Base-by-base conservation (phyloP, 2,113 vertebrate species). In the Grantiella picta region DNA sequence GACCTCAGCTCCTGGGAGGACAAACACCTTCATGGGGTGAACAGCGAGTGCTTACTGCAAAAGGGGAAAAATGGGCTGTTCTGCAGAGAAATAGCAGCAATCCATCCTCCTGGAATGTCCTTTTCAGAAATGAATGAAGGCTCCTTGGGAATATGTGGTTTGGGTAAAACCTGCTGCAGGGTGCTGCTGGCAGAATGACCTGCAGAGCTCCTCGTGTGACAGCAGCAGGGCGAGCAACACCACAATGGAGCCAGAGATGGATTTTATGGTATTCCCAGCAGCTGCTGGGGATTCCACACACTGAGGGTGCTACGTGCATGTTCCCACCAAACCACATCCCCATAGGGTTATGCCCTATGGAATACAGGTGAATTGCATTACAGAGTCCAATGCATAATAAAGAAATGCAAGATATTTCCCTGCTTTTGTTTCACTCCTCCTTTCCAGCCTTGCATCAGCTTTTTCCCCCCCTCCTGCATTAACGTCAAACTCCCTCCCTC, bases 281-380 rank as follows among this genome's bases (percentile, higher is more conserved):
- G 2, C 71, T 3, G 13, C 52, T 21, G 35, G 52, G 54, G 25
- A 49, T 66, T 22, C 24, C 79, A 61, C 28, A 35, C 2, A 0
- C 56, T 6, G 33, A 81, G 22, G 56, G 36, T 44, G 56, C 45
- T 72, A 15, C 0, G 0, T 21, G 40, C 42, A 15, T 0, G 0
- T 5, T 53, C 73, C 47, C 65, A 59, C 42, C 76, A 22, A 45
- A 0, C 61, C 27, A 5, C 0, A 0, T 13, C 82, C 82, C 82
- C 28, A 22, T 36, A 38, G 53, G 60, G 38, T 31, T 19, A 12
- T 4, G 1, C 15, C 61, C 23, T 11, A 0, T 3, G 27, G 49
- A 36, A 71, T 10, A 9, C 25, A 31, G 19, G 11, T 52, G 47
- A 86, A 38, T 12, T 44, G 36, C 35, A 31, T 22, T 60, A 70